Evolutionary conservation across 2,113 vertebrate species (phyloP).

Genomic region (Otolemur garnettii): DNA sequence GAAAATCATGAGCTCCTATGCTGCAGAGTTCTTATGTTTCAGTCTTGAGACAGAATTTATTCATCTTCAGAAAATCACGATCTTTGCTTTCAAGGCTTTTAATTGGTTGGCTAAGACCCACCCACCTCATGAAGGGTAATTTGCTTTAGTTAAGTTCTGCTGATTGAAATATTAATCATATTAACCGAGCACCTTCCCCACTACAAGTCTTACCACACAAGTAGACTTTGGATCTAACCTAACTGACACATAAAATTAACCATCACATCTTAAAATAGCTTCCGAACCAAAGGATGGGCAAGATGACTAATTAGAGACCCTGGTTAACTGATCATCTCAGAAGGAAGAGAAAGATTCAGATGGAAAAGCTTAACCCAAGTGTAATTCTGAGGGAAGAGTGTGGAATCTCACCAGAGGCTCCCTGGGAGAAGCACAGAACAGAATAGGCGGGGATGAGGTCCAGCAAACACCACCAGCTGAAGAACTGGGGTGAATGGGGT

Average conservation of each 20-base stretch:
- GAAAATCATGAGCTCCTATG: background rate
- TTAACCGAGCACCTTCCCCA: background rate
- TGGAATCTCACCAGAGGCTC: too few species aligned
- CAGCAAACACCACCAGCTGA: too few species aligned
- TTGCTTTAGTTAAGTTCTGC: background rate
- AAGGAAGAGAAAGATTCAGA: too few species aligned
- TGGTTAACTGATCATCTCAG: too few species aligned
- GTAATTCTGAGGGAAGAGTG: too few species aligned
- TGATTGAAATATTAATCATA: background rate
- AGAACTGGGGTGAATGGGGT: too few species aligned
- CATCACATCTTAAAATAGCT: background rate
- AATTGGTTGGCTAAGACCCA: background rate
- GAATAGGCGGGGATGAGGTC: too few species aligned
- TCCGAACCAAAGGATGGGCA: too few species aligned
- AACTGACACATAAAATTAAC: background rate
- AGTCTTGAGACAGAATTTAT: background rate
- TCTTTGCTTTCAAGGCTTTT: background rate
- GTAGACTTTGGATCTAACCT: background rate
- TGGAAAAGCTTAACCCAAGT: too few species aligned
- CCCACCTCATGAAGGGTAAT: background rate
- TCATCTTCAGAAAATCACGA: background rate
- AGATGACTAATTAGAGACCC: too few species aligned
- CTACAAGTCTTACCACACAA: background rate
- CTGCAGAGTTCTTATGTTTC: background rate
- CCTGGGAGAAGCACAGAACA: too few species aligned